A percentile compares a stretch with the other conserved stretches of the same genome.
phyloP scores from a whole-genome alignment of 2,888 invertebrate genomes.

The Thereva unica region DNA sequence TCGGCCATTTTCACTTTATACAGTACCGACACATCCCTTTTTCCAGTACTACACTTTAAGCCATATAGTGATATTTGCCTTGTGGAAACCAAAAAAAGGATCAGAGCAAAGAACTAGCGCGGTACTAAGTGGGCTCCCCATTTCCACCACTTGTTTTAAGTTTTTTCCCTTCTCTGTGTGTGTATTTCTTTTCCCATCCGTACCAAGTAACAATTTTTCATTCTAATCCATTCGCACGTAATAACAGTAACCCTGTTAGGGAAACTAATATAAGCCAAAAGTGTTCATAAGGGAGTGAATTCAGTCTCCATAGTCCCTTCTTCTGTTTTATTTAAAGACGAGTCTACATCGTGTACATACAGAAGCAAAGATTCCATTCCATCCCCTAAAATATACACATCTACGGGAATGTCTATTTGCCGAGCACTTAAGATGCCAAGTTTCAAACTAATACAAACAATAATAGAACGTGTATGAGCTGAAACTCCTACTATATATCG shows the following conservation, averaged over 20 bases:
- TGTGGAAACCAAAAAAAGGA: too few relatives aligned
- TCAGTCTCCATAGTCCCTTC: slow-evolving; percentile 5
- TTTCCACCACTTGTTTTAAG: too few relatives aligned
- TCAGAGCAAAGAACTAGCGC: too few relatives aligned
- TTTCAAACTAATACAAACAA: slow-evolving; percentile 55
- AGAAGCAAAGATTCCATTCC: slow-evolving; percentile 40
- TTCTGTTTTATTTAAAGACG: slow-evolving; percentile 23
- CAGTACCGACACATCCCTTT: not conserved
- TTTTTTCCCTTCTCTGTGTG: too few relatives aligned
- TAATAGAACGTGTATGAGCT: slow-evolving; percentile 45
- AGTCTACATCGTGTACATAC: slow-evolving; percentile 8
- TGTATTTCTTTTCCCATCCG: too few relatives aligned
- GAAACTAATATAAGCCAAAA: slow-evolving; percentile 29
- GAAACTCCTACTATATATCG: slow-evolving; percentile 40
- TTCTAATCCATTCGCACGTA: not conserved
- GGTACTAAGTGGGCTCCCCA: too few relatives aligned
- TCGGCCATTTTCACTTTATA: slow-evolving; percentile 7
- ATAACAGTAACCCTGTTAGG: slow-evolving; percentile 28
- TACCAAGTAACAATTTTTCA: too few relatives aligned
- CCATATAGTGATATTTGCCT: slow-evolving; percentile 16
- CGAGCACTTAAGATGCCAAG: slow-evolving; percentile 55
- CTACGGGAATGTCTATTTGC: slow-evolving; percentile 51
- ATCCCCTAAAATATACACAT: slow-evolving; percentile 44
- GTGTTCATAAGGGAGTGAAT: slow-evolving; percentile 22
- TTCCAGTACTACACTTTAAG: slow-evolving; percentile 11